Base-by-base conservation (phyloP, 2,113 vertebrate genomes). In the Alosa alosa region DNA sequence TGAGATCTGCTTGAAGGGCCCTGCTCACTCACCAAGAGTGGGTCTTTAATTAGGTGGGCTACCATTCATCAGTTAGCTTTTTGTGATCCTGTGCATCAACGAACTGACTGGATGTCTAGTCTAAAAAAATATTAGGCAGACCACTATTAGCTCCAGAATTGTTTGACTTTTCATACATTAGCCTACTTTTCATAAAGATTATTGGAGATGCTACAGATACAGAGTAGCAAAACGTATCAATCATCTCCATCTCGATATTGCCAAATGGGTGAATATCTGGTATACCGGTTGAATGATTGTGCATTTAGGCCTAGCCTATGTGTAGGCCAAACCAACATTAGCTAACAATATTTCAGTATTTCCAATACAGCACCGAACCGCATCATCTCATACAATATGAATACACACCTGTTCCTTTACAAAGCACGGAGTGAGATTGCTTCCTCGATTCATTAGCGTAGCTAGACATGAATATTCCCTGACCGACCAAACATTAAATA, bases 61-160 rank as follows among this genome's bases (percentile, higher is more conserved):
- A 78, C 81, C 81, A 88, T 64, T 86, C 85, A 20, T 84, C 84
- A 64, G 72, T 75, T 83, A 57, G 39, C 84, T 84, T 81, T 52
- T 81, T 86, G 82, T 81, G 36, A 75, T 10, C 68, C 68, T 39
- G 9, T 36, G 68, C 68, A 75, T 75, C 68, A 39, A 75, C 39
- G 68, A 36, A 31, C 31, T 39, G 31, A 36, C 10, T 39, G 1
- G 31, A 31, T 78, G 72, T 5, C 72, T 78, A 36, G 31, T 39
- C 72, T 39, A 78, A 31, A 36, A 39, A 78, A 17, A 11, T 36
- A 78, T 39, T 78, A 17, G 36, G 31, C 31, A 22, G 3, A 39
- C 25, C 72, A 78, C 13, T 31, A 39, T 78, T 5, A 78, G 3
- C 39, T 78, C 4, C 72, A 39, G 9, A 10, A 13, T 9, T 64